A percentile compares a stretch with the other conserved stretches of the same genome.
Conservation (phyloP, 2,113 vertebrate species). For the Epinephelus lanceolatus region DNA sequence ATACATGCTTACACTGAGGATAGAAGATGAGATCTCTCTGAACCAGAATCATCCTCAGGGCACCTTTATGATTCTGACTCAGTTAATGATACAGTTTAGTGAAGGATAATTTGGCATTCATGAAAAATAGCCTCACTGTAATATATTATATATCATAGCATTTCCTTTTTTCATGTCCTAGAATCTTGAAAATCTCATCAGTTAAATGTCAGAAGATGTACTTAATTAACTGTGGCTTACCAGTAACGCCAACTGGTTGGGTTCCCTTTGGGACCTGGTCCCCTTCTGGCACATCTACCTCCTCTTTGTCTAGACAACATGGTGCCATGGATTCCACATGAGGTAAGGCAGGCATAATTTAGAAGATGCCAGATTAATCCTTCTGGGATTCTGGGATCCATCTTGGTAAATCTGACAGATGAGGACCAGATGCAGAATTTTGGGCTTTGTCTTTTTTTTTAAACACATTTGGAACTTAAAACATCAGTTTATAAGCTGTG, state of each 20-base stretch:
- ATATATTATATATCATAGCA: background rate
- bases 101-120: background rate
- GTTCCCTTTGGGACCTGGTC: conserved; percentile 67
- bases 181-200: conserved; percentile 52
- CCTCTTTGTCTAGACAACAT: conserved; percentile 70
- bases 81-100: background rate
- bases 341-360: conserved; percentile 45
- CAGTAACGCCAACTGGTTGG: conserved; percentile 60
- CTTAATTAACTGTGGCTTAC: conserved; percentile 73
- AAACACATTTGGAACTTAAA: background rate
- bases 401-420: conserved; percentile 36
- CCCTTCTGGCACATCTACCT: conserved; percentile 72
- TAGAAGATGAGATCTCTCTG: background rate
- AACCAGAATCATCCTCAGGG: background rate
- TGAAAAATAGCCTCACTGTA: background rate
- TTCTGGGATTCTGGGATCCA: conserved; percentile 33
- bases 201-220: conserved; percentile 53
- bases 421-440: conserved; percentile 13
- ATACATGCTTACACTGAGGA: background rate
- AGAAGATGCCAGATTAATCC: conserved; percentile 42
- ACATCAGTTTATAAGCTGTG: background rate
- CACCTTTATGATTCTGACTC: background rate
- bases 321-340: conserved; percentile 50
- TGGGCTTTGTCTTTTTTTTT: background rate
- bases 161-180: conserved; percentile 17